Conservation (phyloP, 2,888 invertebrate species). For the Tetramorium bicarinatum region DNA sequence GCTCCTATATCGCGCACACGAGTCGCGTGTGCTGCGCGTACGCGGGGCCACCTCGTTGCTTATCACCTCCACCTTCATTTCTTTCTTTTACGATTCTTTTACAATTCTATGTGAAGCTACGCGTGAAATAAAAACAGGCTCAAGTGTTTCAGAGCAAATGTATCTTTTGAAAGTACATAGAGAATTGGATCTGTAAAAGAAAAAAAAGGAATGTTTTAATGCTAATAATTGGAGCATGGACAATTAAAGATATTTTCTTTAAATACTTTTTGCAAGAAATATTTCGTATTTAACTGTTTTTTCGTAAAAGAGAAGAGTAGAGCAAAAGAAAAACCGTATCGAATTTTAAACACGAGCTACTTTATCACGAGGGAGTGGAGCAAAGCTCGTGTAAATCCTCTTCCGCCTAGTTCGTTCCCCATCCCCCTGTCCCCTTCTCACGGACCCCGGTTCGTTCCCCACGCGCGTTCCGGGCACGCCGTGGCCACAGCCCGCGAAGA, state of each 20-base stretch:
- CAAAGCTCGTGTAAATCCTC: conserved; percentile 63
- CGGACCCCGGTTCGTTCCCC: conserved; percentile 70
- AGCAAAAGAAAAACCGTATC: conserved; percentile 44
- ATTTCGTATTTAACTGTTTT: neutral
- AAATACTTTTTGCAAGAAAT: neutral
- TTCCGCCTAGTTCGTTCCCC: conserved; percentile 58
- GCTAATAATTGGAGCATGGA: neutral
- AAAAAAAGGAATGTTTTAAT: neutral
- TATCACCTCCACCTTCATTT: conserved; percentile 52
- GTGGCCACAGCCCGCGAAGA: conserved; percentile 82
- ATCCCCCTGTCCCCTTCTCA: conserved; percentile 56
- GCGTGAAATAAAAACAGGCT: neutral
- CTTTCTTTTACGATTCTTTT: conserved; percentile 29
- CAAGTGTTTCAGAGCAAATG: neutral
- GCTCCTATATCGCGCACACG: conserved; percentile 66
- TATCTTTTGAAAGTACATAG: neutral
- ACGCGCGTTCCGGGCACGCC: conserved; percentile 73
- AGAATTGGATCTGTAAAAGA: neutral
- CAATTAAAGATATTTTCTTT: neutral
- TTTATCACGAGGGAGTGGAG: conserved; percentile 17
- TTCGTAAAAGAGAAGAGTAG: conserved; percentile 36
- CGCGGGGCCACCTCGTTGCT: conserved; percentile 72
- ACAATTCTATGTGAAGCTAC: neutral
- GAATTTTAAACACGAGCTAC: conserved; percentile 8
- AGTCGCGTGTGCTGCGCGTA: conserved; percentile 83